phyloP scores from a whole-genome alignment of 1,140 invertebrate genomes.

The Pygmarrhopalites habei region DNA sequence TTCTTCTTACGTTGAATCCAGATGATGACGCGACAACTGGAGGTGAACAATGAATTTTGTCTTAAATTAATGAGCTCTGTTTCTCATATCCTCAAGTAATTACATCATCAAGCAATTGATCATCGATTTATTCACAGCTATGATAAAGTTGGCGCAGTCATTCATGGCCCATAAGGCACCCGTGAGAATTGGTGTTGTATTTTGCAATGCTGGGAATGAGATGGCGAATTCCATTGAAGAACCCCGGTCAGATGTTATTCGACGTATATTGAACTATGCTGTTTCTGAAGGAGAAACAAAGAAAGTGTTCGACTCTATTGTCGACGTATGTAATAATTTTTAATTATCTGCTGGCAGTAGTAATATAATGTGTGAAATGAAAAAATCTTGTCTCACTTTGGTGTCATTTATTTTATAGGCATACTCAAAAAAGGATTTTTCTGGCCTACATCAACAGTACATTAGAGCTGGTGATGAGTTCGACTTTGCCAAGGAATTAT shows the following conservation, averaged over 20 bases:
- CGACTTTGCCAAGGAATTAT: slow-evolving; percentile 26
- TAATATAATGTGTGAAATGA: too few relatives aligned
- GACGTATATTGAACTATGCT: slow-evolving; percentile 30
- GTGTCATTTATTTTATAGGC: slow-evolving; percentile 13
- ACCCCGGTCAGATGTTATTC: slow-evolving; percentile 11
- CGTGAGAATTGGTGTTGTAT: slow-evolving; percentile 81
- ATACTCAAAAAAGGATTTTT: slow-evolving; percentile 20
- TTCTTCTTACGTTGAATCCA: slow-evolving; percentile 44
- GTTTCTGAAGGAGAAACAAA: slow-evolving; percentile 49
- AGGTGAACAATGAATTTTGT: slow-evolving; percentile 16
- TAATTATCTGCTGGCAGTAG: too few relatives aligned
- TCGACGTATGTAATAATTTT: slow-evolving; percentile 56
- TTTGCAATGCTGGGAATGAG: slow-evolving; percentile 58
- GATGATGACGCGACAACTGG: slow-evolving; percentile 30
- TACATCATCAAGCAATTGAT: too few relatives aligned
- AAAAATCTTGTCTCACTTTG: not conserved
- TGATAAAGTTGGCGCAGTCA: slow-evolving; percentile 83
- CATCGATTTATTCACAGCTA: slow-evolving; percentile 44
- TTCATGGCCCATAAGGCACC: slow-evolving; percentile 84
- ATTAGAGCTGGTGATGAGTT: slow-evolving; percentile 32
- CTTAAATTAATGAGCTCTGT: slow-evolving; percentile 2
- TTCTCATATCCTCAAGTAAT: too few relatives aligned
- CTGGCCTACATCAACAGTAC: slow-evolving; percentile 11
- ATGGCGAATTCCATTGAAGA: slow-evolving; percentile 56
- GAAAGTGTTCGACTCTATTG: slow-evolving; percentile 87